phyloP scores from a whole-genome alignment of 2,888 invertebrate species.

The Bombyx huttoni region DNA sequence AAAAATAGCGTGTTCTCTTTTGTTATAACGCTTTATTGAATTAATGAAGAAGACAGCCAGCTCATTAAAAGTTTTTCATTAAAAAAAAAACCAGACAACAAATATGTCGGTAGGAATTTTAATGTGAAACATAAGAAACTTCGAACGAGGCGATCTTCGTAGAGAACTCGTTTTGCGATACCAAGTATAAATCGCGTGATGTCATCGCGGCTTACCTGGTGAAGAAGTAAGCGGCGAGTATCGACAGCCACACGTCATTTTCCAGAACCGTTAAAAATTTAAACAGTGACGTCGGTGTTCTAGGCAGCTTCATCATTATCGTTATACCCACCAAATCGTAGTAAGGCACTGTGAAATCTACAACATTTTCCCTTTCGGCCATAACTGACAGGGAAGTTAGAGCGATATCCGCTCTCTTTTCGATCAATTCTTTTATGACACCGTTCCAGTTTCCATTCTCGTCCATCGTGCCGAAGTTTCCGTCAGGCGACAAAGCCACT shows the following conservation, averaged over 20 bases:
- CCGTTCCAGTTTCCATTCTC: constrained; percentile 89
- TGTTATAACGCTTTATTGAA: not conserved
- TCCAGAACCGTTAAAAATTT: constrained; percentile 97
- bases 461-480: constrained; percentile 90
- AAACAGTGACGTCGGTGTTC: constrained; percentile 91
- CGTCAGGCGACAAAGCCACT: constrained; percentile 84
- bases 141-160: constrained; percentile 7
- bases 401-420: constrained; percentile 93
- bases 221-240: constrained; percentile 94
- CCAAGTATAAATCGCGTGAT: constrained; percentile 12
- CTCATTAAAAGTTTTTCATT: not conserved
- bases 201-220: constrained; percentile 77
- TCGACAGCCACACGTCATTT: constrained; percentile 96
- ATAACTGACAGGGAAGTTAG: constrained; percentile 95
- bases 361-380: constrained; percentile 96
- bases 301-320: constrained; percentile 93
- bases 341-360: constrained; percentile 98
- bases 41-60: not conserved
- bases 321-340: constrained; percentile 98
- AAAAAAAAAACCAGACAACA: constrained; percentile 14
- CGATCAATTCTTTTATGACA: constrained; percentile 84
- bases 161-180: constrained; percentile 2
- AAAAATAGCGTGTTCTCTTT: not conserved
- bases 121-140: constrained; percentile 13
- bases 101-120: constrained; percentile 19